A percentile compares a stretch with the other conserved stretches of the same genome.
Evolutionary conservation across 2,797 vertebrate species (phyloP).

Genomic region (Enteromius paludinosus): DNA sequence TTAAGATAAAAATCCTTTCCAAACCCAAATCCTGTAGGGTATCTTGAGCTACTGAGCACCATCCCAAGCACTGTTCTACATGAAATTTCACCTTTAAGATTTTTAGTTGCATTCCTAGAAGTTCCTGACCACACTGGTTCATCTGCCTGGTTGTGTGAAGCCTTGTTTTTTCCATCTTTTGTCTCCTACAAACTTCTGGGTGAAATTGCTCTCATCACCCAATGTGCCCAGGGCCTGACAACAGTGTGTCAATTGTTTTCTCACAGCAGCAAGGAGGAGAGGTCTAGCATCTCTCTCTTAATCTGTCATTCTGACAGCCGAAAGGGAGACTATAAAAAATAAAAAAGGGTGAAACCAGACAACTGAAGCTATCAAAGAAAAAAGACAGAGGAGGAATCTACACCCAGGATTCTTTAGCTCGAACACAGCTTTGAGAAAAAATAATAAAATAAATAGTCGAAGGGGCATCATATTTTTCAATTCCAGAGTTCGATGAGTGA

Average conservation of each 20-base stretch:
- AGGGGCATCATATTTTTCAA: slow-evolving; percentile 40
- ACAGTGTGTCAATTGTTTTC: slow-evolving; percentile 73
- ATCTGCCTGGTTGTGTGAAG: neutral
- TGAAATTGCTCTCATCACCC: slow-evolving; percentile 47
- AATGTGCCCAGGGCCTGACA: slow-evolving; percentile 54
- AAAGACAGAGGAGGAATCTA: slow-evolving; percentile 14
- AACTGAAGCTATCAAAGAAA: slow-evolving; percentile 48
- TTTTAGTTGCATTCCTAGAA: neutral
- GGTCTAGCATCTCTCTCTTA: slow-evolving; percentile 66
- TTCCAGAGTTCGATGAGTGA: slow-evolving; percentile 5
- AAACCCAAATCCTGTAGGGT: neutral
- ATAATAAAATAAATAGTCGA: slow-evolving; percentile 14
- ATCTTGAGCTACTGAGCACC: neutral
- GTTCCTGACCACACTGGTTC: slow-evolving; percentile 9
- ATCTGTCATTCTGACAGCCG: slow-evolving; percentile 72
- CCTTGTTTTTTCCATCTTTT: neutral
- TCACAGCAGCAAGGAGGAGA: slow-evolving; percentile 65
- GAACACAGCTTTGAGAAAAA: slow-evolving; percentile 15
- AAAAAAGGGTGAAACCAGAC: slow-evolving; percentile 18
- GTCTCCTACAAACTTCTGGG: slow-evolving; percentile 14
- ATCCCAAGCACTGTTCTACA: neutral
- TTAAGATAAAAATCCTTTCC: neutral
- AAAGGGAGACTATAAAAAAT: slow-evolving; percentile 60
- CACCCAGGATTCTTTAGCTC: slow-evolving; percentile 27
- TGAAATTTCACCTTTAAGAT: neutral